These are phyloP conservation scores for Homarus americanus DNA, from an alignment of 1,140 invertebrate genomes.

Conservation along the genomic window DNA sequence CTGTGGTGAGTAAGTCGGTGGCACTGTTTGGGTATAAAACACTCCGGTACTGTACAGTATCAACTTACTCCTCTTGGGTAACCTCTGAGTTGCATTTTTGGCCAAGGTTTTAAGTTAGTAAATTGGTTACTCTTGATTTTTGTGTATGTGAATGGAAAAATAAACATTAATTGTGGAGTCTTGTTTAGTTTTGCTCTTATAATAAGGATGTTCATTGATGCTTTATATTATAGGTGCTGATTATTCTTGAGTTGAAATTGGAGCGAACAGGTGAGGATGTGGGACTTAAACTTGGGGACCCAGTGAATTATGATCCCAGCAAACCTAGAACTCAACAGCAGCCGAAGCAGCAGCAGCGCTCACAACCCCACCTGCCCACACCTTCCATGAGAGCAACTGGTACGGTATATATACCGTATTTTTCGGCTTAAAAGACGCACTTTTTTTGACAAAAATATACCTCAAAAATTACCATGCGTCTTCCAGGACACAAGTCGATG, in stretches of 20 bases:
- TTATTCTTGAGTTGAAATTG: conserved; percentile 88
- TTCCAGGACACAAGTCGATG: too few species aligned
- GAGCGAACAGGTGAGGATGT: conserved; percentile 85
- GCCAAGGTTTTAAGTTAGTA: too few species aligned
- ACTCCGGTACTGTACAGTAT: too few species aligned
- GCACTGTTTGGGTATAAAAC: too few species aligned
- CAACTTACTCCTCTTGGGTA: too few species aligned
- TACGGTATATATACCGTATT: too few species aligned
- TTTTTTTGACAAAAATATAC: too few species aligned
- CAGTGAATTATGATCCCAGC: conserved; percentile 81
- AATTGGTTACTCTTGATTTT: too few species aligned
- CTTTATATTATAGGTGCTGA: conserved; percentile 82
- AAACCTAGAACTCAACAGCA: conserved; percentile 18
- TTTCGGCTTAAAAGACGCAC: too few species aligned
- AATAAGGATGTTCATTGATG: not conserved
- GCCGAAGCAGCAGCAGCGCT: not conserved
- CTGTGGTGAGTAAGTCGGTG: too few species aligned
- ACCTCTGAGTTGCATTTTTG: too few species aligned
- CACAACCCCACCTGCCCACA: not conserved
- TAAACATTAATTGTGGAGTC: not conserved
- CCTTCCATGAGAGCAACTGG: not conserved
- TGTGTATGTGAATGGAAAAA: not conserved
- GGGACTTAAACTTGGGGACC: conserved; percentile 87
- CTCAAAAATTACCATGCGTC: too few species aligned
- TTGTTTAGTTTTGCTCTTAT: not conserved